These are phyloP conservation scores for Hirudo medicinalis DNA, from an alignment of 1,140 invertebrate species.

Conservation along the genomic window DNA sequence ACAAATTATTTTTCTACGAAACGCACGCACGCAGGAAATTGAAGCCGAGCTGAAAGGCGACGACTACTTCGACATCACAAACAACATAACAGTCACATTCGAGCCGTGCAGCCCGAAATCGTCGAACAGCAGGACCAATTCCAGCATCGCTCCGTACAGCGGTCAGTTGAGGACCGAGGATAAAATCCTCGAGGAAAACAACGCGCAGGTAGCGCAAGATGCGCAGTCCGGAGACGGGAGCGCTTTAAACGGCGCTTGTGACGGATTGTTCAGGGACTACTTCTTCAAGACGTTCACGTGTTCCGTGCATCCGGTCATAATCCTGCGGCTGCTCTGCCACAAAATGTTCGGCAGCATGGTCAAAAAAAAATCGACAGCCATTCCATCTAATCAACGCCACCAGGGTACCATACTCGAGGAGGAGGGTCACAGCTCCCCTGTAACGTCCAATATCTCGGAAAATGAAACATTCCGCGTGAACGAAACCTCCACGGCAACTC, in stretches of 20 bases:
- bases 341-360: slow-evolving; percentile 41
- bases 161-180: background rate
- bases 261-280: slow-evolving; percentile 34
- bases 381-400: slow-evolving; percentile 11
- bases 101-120: slow-evolving; percentile 10
- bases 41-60: background rate
- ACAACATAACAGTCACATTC: slow-evolving; percentile 5
- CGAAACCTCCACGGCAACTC: background rate
- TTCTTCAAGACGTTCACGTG: slow-evolving; percentile 42
- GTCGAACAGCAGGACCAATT: background rate
- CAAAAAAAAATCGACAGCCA: slow-evolving; percentile 17
- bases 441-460: background rate
- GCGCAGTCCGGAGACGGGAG: background rate
- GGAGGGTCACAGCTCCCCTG: background rate
- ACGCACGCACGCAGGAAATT: background rate
- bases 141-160: background rate
- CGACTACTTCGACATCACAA: background rate
- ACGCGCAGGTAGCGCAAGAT: background rate
- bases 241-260: background rate
- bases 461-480: background rate
- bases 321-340: slow-evolving; percentile 50
- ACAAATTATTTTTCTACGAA: no score
- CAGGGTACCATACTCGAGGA: slow-evolving; percentile 1
- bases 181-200: background rate
- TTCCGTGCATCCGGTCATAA: slow-evolving; percentile 49